A percentile compares a stretch with the other conserved stretches of the same genome.
These are phyloP conservation scores for Anhinga rufa DNA, from an alignment of 2,113 vertebrate species.

Conservation along the genomic window DNA sequence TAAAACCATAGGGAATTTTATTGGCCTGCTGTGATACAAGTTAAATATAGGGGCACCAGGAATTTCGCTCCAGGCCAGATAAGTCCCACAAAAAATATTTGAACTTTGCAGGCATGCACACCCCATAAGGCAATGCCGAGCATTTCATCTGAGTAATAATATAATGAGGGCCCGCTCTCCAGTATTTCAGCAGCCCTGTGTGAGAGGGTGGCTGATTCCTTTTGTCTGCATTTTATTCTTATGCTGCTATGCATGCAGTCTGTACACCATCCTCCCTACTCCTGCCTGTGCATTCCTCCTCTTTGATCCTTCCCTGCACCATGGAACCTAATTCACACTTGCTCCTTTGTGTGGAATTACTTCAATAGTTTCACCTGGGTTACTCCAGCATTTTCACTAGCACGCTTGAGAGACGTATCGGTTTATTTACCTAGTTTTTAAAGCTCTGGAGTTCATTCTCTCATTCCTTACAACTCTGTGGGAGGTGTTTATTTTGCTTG, in stretches of 20 bases:
- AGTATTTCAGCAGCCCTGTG: not conserved
- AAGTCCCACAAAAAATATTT: constrained; percentile 46
- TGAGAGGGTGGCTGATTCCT: not conserved
- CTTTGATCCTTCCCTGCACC: not conserved
- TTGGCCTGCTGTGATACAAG: constrained; percentile 14
- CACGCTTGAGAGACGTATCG: not conserved
- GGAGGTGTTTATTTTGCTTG: not conserved
- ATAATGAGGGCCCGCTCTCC: not conserved
- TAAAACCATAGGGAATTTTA: constrained; percentile 29
- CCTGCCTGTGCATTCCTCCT: not conserved
- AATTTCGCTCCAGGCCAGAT: constrained; percentile 53
- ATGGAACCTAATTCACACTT: not conserved
- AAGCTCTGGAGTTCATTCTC: not conserved
- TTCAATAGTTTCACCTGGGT: not conserved
- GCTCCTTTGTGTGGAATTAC: not conserved
- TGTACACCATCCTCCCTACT: not conserved
- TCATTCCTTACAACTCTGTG: not conserved
- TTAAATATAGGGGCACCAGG: constrained; percentile 60
- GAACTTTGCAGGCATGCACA: constrained; percentile 42
- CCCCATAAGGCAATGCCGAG: not conserved
- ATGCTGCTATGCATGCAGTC: not conserved
- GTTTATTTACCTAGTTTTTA: not conserved
- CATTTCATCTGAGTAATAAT: not conserved
- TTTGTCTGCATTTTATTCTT: not conserved
- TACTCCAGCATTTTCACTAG: not conserved